Conservation (phyloP, 2,113 vertebrate genomes). For the Saccopteryx bilineata region DNA sequence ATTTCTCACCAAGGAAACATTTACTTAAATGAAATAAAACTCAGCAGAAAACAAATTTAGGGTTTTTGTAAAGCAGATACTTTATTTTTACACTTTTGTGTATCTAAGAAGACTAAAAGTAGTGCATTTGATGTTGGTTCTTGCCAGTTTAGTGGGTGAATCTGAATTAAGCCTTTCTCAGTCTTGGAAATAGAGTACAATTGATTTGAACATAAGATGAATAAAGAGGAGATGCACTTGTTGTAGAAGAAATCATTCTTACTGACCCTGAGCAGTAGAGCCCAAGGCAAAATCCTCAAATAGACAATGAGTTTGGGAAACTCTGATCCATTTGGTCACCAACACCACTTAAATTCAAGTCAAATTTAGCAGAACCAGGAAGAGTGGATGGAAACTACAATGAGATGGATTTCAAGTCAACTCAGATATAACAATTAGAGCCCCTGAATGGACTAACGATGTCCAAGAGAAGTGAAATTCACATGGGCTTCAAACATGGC, state of each 20-base stretch:
- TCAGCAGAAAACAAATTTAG: not conserved
- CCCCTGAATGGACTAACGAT: not conserved
- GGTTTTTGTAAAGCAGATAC: not conserved
- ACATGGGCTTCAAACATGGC: not conserved
- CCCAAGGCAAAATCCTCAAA: not conserved
- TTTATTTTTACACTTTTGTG: not conserved
- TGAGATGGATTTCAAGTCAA: not conserved
- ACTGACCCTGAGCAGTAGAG: rapidly evolving
- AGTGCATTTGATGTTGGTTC: not conserved
- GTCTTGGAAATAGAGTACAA: not conserved
- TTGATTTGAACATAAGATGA: rapidly evolving
- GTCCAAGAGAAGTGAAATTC: not conserved
- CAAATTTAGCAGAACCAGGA: not conserved
- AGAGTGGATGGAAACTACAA: not conserved
- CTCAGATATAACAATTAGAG: too few species aligned
- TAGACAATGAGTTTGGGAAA: not conserved
- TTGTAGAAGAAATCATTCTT: too few species aligned
- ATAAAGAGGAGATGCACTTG: rapidly evolving
- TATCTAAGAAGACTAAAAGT: not conserved
- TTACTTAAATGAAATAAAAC: not conserved
- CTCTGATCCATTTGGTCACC: not conserved
- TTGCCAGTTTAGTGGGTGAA: not conserved
- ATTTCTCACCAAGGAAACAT: slow-evolving; percentile 18
- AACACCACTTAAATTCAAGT: not conserved
- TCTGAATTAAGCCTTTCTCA: not conserved